Conservation (phyloP, 2,113 vertebrate genomes). For the Dipodomys merriami region DNA sequence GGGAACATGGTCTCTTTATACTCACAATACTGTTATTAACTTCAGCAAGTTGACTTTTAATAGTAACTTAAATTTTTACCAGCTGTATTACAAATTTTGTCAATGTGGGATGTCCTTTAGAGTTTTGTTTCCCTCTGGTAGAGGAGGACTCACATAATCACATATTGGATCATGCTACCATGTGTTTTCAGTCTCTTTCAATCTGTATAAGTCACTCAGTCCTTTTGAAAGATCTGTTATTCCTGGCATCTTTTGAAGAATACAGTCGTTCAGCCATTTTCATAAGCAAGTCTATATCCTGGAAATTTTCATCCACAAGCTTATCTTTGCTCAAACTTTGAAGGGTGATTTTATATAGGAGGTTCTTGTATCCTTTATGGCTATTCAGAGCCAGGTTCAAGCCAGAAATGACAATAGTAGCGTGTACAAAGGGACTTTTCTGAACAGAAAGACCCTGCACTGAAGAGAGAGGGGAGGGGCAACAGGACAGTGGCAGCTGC, state of each 20-base stretch:
- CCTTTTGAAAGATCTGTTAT: neutral
- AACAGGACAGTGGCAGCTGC: neutral
- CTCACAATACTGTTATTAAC: neutral
- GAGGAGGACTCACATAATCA: neutral
- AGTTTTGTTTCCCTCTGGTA: neutral
- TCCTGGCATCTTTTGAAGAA: neutral
- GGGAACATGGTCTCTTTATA: neutral
- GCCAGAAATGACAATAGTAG: neutral
- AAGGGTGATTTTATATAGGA: neutral
- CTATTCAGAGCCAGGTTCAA: neutral
- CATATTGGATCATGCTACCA: neutral
- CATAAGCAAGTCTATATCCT: neutral
- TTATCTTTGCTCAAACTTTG: neutral
- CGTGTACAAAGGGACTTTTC: neutral
- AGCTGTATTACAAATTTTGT: neutral
- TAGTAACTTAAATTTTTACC: constrained; percentile 1
- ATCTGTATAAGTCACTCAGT: neutral
- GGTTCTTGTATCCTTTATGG: neutral
- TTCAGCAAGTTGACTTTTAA: neutral
- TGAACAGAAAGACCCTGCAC: neutral
- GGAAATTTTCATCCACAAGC: neutral
- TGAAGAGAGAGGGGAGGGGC: neutral
- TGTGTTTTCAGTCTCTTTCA: neutral
- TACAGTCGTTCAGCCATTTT: neutral
- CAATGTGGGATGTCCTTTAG: neutral